Evolutionary conservation across 2,888 invertebrate species (phyloP).

Genomic region (Panopea generosa): DNA sequence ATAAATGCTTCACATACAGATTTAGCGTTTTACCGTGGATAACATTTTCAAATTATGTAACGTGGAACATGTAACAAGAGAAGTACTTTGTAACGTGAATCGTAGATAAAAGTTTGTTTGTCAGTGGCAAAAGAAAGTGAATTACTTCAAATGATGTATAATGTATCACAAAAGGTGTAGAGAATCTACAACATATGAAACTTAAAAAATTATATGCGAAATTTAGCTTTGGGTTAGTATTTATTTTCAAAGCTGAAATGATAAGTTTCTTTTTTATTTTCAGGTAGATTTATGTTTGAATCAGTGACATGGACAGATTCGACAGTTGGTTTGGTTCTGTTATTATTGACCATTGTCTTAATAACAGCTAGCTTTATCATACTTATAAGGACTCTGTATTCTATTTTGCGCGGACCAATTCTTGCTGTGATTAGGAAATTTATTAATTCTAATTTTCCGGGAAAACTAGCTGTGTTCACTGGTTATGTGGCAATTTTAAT

Average conservation of each 20-base stretch:
- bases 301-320: slow-evolving; percentile 69
- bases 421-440: slow-evolving; percentile 71
- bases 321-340: slow-evolving; percentile 70
- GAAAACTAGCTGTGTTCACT: slow-evolving; percentile 71
- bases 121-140: not conserved
- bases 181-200: too few relatives aligned
- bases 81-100: too few relatives aligned
- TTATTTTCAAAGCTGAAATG: not conserved
- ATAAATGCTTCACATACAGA: too few relatives aligned
- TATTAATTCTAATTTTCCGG: slow-evolving; percentile 79
- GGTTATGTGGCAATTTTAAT: slow-evolving; percentile 75
- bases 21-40: too few relatives aligned
- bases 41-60: too few relatives aligned
- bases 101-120: too few relatives aligned
- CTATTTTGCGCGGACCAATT: slow-evolving; percentile 73
- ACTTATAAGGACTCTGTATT: slow-evolving; percentile 78
- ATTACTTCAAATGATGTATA: not conserved
- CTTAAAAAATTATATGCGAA: too few relatives aligned
- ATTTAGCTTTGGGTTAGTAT: not conserved
- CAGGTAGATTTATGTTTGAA: slow-evolving; percentile 63
- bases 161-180: too few relatives aligned
- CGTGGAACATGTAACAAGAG: too few relatives aligned
- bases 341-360: slow-evolving; percentile 70
- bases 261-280: slow-evolving; percentile 4
- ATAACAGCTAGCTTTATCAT: slow-evolving; percentile 73